Evolutionary conservation across 2,113 vertebrate species (phyloP).

Genomic region (Camarhynchus parvulus): DNA sequence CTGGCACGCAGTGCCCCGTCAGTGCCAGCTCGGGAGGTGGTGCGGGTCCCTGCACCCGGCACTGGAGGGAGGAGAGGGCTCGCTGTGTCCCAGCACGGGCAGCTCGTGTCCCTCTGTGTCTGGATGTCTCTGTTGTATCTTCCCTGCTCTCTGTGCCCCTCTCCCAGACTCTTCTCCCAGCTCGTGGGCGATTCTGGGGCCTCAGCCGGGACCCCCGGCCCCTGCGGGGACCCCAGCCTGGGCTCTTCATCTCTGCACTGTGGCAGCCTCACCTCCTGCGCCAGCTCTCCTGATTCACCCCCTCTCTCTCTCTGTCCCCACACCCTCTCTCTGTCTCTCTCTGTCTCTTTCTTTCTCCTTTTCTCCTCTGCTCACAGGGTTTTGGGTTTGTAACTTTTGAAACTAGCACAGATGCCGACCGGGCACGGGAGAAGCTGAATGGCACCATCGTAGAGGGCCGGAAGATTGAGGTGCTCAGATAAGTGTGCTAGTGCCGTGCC

Average conservation of each 20-base stretch:
- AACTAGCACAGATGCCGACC: slow-evolving; percentile 97
- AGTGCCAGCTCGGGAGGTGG: accelerated
- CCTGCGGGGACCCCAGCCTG: neutral
- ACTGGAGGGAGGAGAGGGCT: neutral
- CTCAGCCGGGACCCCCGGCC: neutral
- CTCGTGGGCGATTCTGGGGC: neutral
- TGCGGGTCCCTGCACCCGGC: accelerated
- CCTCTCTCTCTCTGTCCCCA: slow-evolving; percentile 29
- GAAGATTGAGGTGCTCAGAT: slow-evolving; percentile 98
- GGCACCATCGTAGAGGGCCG: slow-evolving; percentile 99
- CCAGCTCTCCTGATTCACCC: slow-evolving; percentile 62
- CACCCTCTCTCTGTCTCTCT: slow-evolving; percentile 35
- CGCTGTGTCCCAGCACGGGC: neutral
- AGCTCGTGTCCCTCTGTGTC: slow-evolving; percentile 1
- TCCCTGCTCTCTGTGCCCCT: slow-evolving; percentile 56
- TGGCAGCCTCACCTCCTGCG: slow-evolving; percentile 41
- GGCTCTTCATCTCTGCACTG: slow-evolving; percentile 27
- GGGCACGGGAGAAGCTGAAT: slow-evolving; percentile 98
- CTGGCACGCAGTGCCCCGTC: accelerated
- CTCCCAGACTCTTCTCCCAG: slow-evolving; percentile 15
- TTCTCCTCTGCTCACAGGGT: slow-evolving; percentile 78
- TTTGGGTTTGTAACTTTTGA: slow-evolving; percentile 99
- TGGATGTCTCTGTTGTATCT: slow-evolving; percentile 45
- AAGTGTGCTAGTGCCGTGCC: slow-evolving; percentile 70
- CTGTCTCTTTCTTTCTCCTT: slow-evolving; percentile 73